Percentiles rank a stretch among this genome's conserved stretches.
phyloP scores from a whole-genome alignment of 2,888 invertebrate species.

The Furcula furcula region DNA sequence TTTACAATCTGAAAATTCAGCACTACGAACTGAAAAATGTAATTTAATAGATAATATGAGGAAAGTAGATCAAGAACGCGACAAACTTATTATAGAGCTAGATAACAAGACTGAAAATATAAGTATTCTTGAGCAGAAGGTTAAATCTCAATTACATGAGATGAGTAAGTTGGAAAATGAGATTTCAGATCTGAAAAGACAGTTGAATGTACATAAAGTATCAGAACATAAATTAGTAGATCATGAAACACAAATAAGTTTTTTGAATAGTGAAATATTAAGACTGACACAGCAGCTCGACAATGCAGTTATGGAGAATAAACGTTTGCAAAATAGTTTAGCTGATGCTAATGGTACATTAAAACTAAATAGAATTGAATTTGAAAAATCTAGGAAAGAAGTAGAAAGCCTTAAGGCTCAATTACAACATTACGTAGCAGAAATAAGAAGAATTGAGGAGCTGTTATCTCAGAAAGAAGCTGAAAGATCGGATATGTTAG shows the following conservation, averaged over 20 bases:
- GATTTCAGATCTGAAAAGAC: constrained; percentile 79
- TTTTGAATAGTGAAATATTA: constrained; percentile 82
- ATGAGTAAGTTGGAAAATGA: constrained; percentile 78
- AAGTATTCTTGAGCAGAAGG: constrained; percentile 84
- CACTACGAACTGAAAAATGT: constrained; percentile 84
- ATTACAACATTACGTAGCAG: constrained; percentile 90
- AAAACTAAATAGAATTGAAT: constrained; percentile 83
- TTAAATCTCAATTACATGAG: constrained; percentile 81
- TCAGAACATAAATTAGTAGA: constrained; percentile 75
- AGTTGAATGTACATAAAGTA: constrained; percentile 65
- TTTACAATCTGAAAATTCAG: constrained; percentile 81
- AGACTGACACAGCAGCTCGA: constrained; percentile 81
- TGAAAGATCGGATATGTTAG: constrained; percentile 90
- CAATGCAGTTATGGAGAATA: constrained; percentile 84
- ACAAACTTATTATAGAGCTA: constrained; percentile 84
- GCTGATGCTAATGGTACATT: constrained; percentile 84
- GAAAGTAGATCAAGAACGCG: constrained; percentile 87
- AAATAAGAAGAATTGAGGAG: constrained; percentile 90
- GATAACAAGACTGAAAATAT: constrained; percentile 88
- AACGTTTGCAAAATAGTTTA: constrained; percentile 88
- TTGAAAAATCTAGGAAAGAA: constrained; percentile 86
- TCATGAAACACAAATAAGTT: constrained; percentile 77
- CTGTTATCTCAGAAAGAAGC: constrained; percentile 88
- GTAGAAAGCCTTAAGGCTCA: constrained; percentile 88
- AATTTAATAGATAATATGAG: constrained; percentile 83